Evolutionary conservation across 2,797 vertebrate genomes (phyloP).

Genomic region (Hirundo rustica): DNA sequence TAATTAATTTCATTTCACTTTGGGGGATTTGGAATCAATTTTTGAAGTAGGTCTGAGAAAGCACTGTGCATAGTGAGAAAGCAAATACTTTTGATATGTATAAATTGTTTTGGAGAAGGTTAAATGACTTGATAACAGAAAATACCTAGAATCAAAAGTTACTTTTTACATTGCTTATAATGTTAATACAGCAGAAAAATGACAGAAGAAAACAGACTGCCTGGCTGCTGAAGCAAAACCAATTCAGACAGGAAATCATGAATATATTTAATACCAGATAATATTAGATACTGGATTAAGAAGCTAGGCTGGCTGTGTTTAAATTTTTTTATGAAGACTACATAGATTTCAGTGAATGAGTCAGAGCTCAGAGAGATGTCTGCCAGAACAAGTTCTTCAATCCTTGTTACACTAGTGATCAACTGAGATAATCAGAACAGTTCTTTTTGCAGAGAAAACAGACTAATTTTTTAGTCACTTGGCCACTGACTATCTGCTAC

Average conservation of each 20-base stretch:
- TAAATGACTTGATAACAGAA: background rate
- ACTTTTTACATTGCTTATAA: background rate
- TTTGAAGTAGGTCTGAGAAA: background rate
- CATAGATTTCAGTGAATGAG: background rate
- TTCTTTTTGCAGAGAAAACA: background rate
- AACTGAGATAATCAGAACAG: background rate
- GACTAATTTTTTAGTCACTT: background rate
- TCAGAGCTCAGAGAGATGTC: background rate
- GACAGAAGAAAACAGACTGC: background rate
- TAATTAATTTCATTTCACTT: background rate
- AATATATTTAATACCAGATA: background rate
- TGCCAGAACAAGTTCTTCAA: background rate
- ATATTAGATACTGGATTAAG: background rate
- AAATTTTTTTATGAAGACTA: background rate
- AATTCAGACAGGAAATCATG: background rate
- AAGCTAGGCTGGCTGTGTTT: background rate
- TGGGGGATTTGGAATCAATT: background rate
- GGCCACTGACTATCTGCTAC: background rate
- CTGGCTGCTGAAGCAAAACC: background rate
- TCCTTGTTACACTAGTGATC: background rate
- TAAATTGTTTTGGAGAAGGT: background rate
- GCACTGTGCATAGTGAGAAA: background rate
- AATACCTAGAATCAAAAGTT: background rate
- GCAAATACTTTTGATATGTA: background rate
- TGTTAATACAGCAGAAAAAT: background rate